Evolutionary conservation across 2,797 vertebrate genomes (phyloP), one percentile per base, ranked within the genome.

Genomic region (Malurus splendens): DNA sequence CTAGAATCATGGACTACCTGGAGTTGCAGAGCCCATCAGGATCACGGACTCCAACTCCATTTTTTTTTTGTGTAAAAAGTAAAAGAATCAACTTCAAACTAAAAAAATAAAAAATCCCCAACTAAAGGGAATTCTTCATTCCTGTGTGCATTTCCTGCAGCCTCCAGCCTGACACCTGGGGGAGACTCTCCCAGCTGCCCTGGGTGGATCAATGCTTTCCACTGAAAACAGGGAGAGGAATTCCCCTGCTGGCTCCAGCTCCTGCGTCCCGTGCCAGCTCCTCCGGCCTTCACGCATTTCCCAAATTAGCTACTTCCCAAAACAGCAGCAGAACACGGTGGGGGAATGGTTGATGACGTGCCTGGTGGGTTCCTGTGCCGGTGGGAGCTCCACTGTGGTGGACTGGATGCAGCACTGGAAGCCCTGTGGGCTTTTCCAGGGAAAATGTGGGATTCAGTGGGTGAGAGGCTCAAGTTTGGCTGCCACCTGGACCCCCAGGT

Each of bases 271-370:
- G 1, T 12, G 87, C 89, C 94, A 93, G 89, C 91, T 91, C 75
- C 84, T 65, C 25, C 0, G 2, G 78, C 84, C 87, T 55, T 78
- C 6, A 12, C 0, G 1, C 52, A 20, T 42, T 90, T 87, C 93
- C 72, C 91, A 74, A 79, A 82, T 85, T 67, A 89, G 89, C 72
- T 19, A 33, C 91, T 94, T 94, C 94, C 91, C 82, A 70, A 85
- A 90, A 66, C 70, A 77, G 86, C 83, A 65, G 85, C 87, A 25
- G 52, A 66, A 45, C 7, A 0, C 23, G 2, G 4, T 0, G 9
- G 39, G 17, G 14, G 24, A 70, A 25, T 9, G 3, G 33, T 38
- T 7, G 18, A 66, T 6, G 14, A 23, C 17, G 8, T 6, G 44
- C 41, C 44, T 5, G 5, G 41, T 19, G 23, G 47, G 60, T 77